phyloP scores from a whole-genome alignment of 1,140 invertebrate species.

The Bombus huntii region DNA sequence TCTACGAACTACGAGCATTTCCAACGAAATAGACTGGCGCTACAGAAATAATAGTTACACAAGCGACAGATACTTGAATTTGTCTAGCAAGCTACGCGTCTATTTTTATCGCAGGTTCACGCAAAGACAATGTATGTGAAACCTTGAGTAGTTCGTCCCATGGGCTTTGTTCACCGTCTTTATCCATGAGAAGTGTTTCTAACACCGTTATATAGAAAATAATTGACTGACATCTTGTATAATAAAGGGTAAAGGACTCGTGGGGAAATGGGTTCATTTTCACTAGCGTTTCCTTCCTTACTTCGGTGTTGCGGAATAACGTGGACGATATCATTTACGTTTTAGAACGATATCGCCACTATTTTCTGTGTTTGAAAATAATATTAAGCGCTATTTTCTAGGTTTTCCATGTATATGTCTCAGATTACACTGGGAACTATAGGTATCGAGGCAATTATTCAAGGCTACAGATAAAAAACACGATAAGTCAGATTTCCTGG shows the following conservation, averaged over 20 bases:
- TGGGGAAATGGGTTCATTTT: background rate
- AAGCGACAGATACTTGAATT: background rate
- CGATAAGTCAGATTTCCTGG: rapidly evolving
- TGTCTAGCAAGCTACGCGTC: background rate
- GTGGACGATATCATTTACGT: too few relatives aligned
- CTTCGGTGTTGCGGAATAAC: background rate
- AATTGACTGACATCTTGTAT: background rate
- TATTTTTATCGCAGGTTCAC: constrained; percentile 23
- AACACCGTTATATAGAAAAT: background rate
- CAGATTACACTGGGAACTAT: background rate
- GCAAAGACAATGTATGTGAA: constrained; percentile 42
- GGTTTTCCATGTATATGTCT: background rate
- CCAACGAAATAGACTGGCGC: background rate
- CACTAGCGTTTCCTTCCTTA: background rate
- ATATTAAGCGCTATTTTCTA: background rate
- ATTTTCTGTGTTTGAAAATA: background rate
- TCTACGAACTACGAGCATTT: background rate
- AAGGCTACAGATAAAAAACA: background rate
- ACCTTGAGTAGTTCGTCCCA: background rate
- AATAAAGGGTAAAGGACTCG: background rate
- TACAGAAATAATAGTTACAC: too few relatives aligned
- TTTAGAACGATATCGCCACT: rapidly evolving
- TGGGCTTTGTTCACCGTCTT: constrained; percentile 6
- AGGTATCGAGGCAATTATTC: background rate
- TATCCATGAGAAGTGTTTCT: constrained; percentile 37